These are phyloP conservation scores for Caranx melampygus DNA, from an alignment of 2,113 vertebrate genomes.

Conservation along the genomic window DNA sequence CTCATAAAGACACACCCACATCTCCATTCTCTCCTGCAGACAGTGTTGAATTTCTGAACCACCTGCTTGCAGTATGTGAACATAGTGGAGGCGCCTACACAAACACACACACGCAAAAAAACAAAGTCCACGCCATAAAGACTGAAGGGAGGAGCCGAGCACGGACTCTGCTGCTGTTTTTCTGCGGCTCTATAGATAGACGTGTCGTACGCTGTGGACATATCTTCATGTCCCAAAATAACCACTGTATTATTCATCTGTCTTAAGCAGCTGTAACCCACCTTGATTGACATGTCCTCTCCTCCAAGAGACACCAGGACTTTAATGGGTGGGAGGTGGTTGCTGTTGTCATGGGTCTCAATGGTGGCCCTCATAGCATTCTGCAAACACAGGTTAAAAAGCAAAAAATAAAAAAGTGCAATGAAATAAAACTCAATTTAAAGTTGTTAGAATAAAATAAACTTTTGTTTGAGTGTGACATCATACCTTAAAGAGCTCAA, in stretches of 20 bases:
- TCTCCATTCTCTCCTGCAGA: neutral
- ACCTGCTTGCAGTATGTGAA: neutral
- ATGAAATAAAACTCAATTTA: neutral
- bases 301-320: slow-evolving; percentile 92
- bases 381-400: slow-evolving; percentile 67
- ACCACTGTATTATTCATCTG: no score
- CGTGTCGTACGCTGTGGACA: no score
- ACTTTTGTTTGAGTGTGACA: rapidly evolving
- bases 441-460: neutral
- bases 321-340: slow-evolving; percentile 85
- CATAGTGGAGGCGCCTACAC: neutral
- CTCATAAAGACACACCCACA: slow-evolving; percentile 1
- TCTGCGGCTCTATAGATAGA: neutral
- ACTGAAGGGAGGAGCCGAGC: neutral
- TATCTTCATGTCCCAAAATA: neutral
- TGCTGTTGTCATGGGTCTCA: slow-evolving; percentile 88
- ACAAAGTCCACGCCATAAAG: neutral
- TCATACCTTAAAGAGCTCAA: slow-evolving; percentile 96
- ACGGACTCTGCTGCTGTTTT: neutral
- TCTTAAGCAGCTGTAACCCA: slow-evolving; percentile 49
- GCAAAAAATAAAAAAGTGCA: rapidly evolving
- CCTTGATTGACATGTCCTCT: slow-evolving; percentile 95
- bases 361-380: slow-evolving; percentile 97
- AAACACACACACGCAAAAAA: neutral
- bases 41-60: neutral